Evolutionary conservation across 2,797 vertebrate species (phyloP), one percentile per base, ranked within the genome.

Genomic region (Enteromius mattozi): DNA sequence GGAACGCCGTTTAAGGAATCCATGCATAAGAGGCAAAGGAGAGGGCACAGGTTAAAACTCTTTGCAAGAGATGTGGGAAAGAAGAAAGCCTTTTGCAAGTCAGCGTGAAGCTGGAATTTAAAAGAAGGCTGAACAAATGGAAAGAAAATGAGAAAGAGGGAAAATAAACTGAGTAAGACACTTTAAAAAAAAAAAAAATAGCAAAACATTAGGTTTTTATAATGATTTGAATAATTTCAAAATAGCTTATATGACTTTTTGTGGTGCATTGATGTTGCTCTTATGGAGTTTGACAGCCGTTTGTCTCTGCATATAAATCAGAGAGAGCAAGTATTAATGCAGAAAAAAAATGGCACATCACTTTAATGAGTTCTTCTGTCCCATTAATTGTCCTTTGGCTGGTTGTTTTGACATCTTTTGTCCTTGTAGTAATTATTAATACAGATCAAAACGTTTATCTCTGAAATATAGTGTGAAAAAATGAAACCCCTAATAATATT

Each of bases 1-100:
- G 89, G 76, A 63, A 66, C 37, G 24, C 76, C 49, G 35, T 80
- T 84, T 70, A 54, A 78, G 74, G 66, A 69, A 76, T 69, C 12
- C 78, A 85, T 71, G 83, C 78, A 79, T 85, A 37, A 69, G 70
- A 56, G 51, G 68, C 30, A 47, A 45, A 63, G n/a, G 61, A 77
- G 68, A 65, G 80, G 75, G 40, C 21, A 35, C 17, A 72, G 49
- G 27, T 69, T 79, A 66, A 54, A 78, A 61, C 51, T 19, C 75
- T 59, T 42, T 27, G 8, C 66, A 51, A 75, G 59, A 84, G 72
- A 82, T 24, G 40, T 24, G 16, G 19, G 77, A 74, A 83, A 79
- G 4, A 12, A 9, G 13, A 80, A 71, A 27, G 51, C 3, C 54
- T 69, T 51, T 17, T 59, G 37, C 74, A 45, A 49, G 40, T 78